Percentiles rank a stretch among this genome's conserved stretches.
Conservation (phyloP, 2,113 vertebrate species). For the Climacteris rufus region DNA sequence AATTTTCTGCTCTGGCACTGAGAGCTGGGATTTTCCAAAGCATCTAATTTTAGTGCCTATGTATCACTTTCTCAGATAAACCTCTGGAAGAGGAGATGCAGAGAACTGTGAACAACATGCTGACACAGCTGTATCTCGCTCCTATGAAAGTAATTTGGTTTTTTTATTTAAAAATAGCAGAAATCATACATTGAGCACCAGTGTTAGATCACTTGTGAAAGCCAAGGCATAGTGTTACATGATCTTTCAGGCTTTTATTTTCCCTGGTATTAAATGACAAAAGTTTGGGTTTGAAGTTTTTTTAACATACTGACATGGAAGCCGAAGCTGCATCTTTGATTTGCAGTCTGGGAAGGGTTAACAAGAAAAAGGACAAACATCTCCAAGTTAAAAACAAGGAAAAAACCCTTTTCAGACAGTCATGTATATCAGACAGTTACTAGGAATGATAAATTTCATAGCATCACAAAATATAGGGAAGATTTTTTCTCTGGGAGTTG, state of each 20-base stretch:
- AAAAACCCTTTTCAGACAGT: background rate
- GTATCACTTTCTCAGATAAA: background rate
- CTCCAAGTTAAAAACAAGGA: background rate
- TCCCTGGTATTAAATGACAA: background rate
- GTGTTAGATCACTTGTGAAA: background rate
- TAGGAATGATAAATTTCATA: background rate
- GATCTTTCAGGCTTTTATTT: background rate
- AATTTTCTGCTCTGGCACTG: background rate
- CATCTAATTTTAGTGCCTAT: background rate
- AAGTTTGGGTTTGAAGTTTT: background rate
- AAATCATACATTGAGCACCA: background rate
- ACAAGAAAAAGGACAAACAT: background rate
- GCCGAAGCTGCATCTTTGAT: background rate
- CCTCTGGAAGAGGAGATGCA: background rate
- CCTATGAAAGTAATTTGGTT: background rate
- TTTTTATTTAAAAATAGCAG: background rate
- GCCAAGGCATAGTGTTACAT: background rate
- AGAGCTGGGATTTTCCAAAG: background rate
- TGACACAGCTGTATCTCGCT: background rate
- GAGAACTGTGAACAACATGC: background rate
- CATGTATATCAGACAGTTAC: background rate
- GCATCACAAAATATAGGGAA: background rate
- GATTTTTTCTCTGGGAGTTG: background rate
- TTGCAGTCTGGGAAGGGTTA: background rate
- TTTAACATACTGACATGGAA: background rate